Evolutionary conservation across 1,140 invertebrate species (phyloP).

Genomic region (Harpegnathos saltator): DNA sequence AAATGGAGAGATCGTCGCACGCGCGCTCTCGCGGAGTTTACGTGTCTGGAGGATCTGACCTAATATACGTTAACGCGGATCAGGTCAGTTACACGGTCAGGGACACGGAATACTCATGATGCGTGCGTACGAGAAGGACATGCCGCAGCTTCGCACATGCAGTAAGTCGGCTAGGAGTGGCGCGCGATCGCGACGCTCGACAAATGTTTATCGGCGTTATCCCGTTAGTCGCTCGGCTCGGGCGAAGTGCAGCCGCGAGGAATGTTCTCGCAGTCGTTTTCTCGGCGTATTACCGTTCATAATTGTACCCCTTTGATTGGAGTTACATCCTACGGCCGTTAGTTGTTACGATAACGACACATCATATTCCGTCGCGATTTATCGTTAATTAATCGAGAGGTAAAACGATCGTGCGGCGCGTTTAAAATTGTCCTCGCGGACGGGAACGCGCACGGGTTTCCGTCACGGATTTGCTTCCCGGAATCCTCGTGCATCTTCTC

Average conservation of each 20-base stretch:
- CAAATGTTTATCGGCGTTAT: slow-evolving; percentile 69
- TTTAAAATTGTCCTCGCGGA: background rate
- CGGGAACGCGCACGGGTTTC: no score
- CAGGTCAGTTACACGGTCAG: slow-evolving; percentile 55
- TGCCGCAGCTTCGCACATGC: background rate
- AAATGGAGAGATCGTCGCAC: slow-evolving; percentile 13
- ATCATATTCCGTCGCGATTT: background rate
- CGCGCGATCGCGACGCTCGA: slow-evolving; percentile 32
- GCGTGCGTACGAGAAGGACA: background rate
- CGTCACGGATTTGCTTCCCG: no score
- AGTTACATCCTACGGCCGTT: slow-evolving; percentile 31
- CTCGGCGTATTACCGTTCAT: slow-evolving; percentile 36
- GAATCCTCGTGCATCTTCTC: no score
- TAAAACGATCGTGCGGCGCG: background rate
- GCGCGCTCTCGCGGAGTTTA: background rate
- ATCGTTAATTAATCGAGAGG: background rate
- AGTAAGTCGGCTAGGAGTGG: slow-evolving; percentile 64
- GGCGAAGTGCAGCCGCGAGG: background rate
- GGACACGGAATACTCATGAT: background rate
- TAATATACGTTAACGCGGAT: slow-evolving; percentile 48
- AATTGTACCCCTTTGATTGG: slow-evolving; percentile 45
- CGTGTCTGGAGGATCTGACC: slow-evolving; percentile 24
- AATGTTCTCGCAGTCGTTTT: slow-evolving; percentile 40
- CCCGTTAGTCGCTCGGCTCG: slow-evolving; percentile 64
- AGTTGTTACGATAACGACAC: slow-evolving; percentile 18